Evolutionary conservation across 1,140 invertebrate genomes (phyloP).

Genomic region (Zaprionus lachaisei): DNA sequence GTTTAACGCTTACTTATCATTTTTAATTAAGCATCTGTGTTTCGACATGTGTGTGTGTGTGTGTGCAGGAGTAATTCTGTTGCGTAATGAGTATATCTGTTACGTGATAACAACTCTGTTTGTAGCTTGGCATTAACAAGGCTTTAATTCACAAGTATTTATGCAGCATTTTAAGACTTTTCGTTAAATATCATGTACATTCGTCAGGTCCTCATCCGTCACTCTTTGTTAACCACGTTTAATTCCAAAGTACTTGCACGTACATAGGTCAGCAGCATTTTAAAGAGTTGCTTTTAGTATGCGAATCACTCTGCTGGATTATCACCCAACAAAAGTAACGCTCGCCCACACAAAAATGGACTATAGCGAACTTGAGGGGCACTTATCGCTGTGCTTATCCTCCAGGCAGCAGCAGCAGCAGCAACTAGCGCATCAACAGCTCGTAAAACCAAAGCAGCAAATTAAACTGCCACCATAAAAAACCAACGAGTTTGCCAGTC

Average conservation of each 20-base stretch:
- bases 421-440: slow-evolving; percentile 71
- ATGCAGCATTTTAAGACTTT: neutral
- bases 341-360: slow-evolving; percentile 2
- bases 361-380: slow-evolving; percentile 15
- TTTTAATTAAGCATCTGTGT: neutral
- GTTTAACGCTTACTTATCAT: neutral
- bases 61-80: no score
- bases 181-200: neutral
- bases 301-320: slow-evolving; percentile 29
- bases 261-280: slow-evolving; percentile 19
- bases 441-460: slow-evolving; percentile 80
- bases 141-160: neutral
- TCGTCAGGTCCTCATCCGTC: neutral
- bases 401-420: slow-evolving; percentile 8
- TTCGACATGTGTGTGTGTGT: no score
- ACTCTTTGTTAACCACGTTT: slow-evolving; percentile 4
- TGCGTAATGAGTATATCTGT: no score
- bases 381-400: slow-evolving; percentile 43
- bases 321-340: slow-evolving; percentile 29
- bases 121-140: no score
- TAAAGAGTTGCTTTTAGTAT: slow-evolving; percentile 45
- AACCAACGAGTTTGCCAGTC: slow-evolving; percentile 20
- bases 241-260: slow-evolving; percentile 25
- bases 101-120: no score
- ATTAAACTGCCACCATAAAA: slow-evolving; percentile 74